Base-by-base conservation (phyloP, 2,113 vertebrate genomes). In the Albula glossodonta region DNA sequence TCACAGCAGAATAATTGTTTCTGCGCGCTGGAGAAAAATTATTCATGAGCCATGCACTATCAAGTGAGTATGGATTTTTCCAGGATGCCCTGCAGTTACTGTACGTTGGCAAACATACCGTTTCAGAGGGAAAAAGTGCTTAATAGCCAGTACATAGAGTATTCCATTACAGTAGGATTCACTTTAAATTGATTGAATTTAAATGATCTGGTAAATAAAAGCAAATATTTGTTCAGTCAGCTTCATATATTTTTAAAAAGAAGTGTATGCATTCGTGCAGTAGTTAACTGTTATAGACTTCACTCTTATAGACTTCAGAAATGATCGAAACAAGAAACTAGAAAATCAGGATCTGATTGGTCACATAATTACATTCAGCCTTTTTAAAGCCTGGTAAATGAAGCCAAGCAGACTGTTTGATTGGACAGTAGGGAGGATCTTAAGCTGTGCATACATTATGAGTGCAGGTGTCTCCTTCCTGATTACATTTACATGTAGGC, bases 21-120 rank as follows among this genome's bases (percentile, higher is more conserved):
- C 93, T 90, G 96, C 96, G 92, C 94, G 92, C 91, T 97, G 96
- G 95, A 92, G 91, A 51, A 94, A 88, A 74, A 87, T 88, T 31
- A 89, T 78, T 22, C 94, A 94, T 60, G 93, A 94, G n/a, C 89
- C 92, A 77, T 83, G 89, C 83, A 94, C 89, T 13, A 94, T 96
- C 87, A 94, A 95, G 95, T 95, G 91, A 96, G 94, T 94, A 74
- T 86, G 48, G 83, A 87, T 89, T 91, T 91, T 85, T 83, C 77
- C 83, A 51, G 22, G 41, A 78, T 80, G 87, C 60, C 56, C 66
- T 86, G 80, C 41, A 82, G 83, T 85, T 83, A 77, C 51, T 53
- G 51, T 78, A 81, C 70, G 25, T 77, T 84, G 41, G 79, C 86
- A 89, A 84, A 87, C 57, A 22, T 63, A 57, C 51, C 49, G 50